Evolutionary conservation across 2,113 vertebrate species (phyloP).

Genomic region (Anolis sagrei): DNA sequence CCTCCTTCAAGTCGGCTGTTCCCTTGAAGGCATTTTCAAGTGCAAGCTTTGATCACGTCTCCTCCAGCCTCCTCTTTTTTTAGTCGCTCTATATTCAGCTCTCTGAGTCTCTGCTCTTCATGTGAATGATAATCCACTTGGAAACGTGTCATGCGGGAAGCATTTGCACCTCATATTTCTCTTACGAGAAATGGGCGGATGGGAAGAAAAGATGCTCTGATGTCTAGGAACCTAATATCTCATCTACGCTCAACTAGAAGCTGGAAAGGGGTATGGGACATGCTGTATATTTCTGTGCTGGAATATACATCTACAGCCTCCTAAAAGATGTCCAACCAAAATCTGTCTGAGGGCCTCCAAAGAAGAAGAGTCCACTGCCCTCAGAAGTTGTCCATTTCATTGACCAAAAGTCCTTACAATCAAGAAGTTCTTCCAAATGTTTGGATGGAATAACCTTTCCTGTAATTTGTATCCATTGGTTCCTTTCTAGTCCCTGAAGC

Average conservation of each 20-base stretch:
- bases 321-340: too few species aligned
- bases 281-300: too few species aligned
- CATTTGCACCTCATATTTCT: background rate
- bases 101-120: background rate
- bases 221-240: background rate
- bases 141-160: fast-evolving
- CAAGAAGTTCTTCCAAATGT: too few species aligned
- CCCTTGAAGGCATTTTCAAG: background rate
- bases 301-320: too few species aligned
- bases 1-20: slow-evolving; percentile 1
- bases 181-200: background rate
- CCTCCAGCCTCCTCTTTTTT: background rate
- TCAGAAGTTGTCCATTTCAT: too few species aligned
- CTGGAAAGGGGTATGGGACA: too few species aligned
- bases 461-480: too few species aligned
- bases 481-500: too few species aligned
- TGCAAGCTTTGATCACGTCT: background rate
- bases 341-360: too few species aligned
- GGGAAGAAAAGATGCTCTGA: background rate
- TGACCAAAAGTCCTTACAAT: too few species aligned
- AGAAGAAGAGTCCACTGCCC: too few species aligned
- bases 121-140: background rate
- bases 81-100: background rate
- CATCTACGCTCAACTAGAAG: background rate
- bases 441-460: too few species aligned